Conservation (phyloP, 2,888 invertebrate genomes). For the Dascillus cervinus region DNA sequence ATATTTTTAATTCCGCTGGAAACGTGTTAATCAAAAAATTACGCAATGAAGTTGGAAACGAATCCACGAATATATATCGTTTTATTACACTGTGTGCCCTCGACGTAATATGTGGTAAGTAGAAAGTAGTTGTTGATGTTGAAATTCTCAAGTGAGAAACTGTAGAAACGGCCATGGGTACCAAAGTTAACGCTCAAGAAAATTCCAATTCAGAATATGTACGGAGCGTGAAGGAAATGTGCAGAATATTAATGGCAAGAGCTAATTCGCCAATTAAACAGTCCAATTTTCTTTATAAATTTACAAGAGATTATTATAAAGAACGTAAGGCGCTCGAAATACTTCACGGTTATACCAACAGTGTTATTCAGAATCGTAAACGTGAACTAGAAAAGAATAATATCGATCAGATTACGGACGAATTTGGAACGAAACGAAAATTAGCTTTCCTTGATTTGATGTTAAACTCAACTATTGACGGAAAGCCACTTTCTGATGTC, state of each 20-base stretch:
- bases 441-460: no score
- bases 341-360: conserved; percentile 48
- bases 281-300: conserved; percentile 41
- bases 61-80: conserved; percentile 51
- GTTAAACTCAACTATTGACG: no score
- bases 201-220: conserved; percentile 64
- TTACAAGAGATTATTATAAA: conserved; percentile 51
- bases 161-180: no score
- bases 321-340: conserved; percentile 44
- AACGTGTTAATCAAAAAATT: conserved; percentile 50
- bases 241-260: conserved; percentile 26
- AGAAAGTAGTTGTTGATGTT: no score
- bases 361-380: conserved; percentile 46
- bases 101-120: conserved; percentile 54
- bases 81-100: conserved; percentile 51
- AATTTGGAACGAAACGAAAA: no score
- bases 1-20: conserved; percentile 59
- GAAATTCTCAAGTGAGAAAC: no score
- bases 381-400: conserved; percentile 28
- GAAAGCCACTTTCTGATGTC: no score
- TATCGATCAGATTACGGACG: no score
- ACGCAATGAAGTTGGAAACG: conserved; percentile 30
- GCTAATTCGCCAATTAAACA: conserved; percentile 39
- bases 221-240: conserved; percentile 54
- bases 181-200: conserved; percentile 61